Percentiles rank a stretch among this genome's conserved stretches.
These are phyloP conservation scores for Catostomus latipinnis DNA, from an alignment of 2,797 vertebrate genomes.

Conservation along the genomic window DNA sequence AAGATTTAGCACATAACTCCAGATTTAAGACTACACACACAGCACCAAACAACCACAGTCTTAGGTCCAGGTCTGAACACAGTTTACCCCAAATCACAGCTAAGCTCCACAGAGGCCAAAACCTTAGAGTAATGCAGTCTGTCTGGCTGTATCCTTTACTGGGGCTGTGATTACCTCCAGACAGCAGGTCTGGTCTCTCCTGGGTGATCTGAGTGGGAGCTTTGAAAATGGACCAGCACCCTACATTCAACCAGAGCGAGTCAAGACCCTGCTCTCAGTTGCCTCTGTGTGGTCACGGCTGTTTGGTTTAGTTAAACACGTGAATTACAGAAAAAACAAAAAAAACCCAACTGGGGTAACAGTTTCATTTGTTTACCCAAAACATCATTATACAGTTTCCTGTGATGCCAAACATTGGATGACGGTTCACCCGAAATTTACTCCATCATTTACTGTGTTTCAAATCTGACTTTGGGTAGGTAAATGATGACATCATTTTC, in stretches of 20 bases:
- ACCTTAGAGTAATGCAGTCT: constrained; percentile 31
- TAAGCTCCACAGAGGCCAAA: constrained; percentile 33
- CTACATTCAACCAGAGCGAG: background rate
- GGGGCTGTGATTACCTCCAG: constrained; percentile 59
- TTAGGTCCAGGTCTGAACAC: constrained; percentile 28
- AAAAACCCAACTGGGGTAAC: constrained; percentile 12
- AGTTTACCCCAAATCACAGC: constrained; percentile 49
- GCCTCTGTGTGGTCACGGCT: constrained; percentile 4
- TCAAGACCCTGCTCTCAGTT: constrained; percentile 23
- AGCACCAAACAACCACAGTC: background rate
- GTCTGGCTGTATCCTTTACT: constrained; percentile 20
- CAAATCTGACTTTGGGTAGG: too few species aligned
- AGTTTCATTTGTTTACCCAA: constrained; percentile 31
- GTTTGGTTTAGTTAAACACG: constrained; percentile 31
- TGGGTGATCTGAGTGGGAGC: background rate
- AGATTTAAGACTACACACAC: constrained; percentile 27
- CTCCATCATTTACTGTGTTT: too few species aligned
- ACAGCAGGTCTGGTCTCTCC: constrained; percentile 49
- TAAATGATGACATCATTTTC: background rate
- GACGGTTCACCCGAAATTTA: too few species aligned
- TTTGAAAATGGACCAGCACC: background rate
- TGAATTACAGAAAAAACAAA: background rate
- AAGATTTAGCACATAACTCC: background rate
- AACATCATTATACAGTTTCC: constrained; percentile 19
- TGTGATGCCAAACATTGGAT: constrained; percentile 22